Evolutionary conservation across 2,113 vertebrate genomes (phyloP), one percentile per base, ranked within the genome.

Genomic region (Bettongia penicillata): DNA sequence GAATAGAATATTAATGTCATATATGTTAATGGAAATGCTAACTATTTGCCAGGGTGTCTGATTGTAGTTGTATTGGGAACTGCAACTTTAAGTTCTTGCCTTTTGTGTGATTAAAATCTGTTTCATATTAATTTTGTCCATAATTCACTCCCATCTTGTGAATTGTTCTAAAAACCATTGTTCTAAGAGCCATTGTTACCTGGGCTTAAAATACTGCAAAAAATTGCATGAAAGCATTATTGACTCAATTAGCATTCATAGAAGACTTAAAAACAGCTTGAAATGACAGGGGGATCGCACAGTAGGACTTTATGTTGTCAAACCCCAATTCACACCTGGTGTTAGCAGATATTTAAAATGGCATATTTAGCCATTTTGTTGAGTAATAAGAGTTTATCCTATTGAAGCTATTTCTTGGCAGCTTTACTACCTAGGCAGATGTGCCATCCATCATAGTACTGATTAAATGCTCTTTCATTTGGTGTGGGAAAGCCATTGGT

Each of bases 101-200:
- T 95, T 93, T 94, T 92, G 1, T 90, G 22, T 90, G 57, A 93
- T 93, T 96, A 96, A 94, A 94, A 93, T 93, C 91, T 37, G 90
- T 89, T 94, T 94, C 96, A 9, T 37, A 92, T 90, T 90, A n/a
- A 91, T 93, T 95, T 93, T 53, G 53, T 89, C 43, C 89, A 92
- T 51, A 57, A 93, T 91, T 96, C 61, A 90, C 8, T 96, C 51
- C 37, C 8, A 94, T 51, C 91, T 96, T 89, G 95, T 95, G 31
- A 97, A 97, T 55, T 43, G 51, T 91, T 53, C 49, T 95, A 93
- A 50, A 94, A 95, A 61, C 92, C n/a, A n/a, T n/a, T n/a, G n/a
- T n/a, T n/a, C n/a, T n/a, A n/a, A n/a, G 19, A 68, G 90, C 1
- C 61, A 43, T 94, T 49, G 51, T 90, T 95, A 92, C 51, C 49